Evolutionary conservation across 2,888 invertebrate species (phyloP), one percentile per base, ranked within the genome.

Genomic region (Apantesis nais): DNA sequence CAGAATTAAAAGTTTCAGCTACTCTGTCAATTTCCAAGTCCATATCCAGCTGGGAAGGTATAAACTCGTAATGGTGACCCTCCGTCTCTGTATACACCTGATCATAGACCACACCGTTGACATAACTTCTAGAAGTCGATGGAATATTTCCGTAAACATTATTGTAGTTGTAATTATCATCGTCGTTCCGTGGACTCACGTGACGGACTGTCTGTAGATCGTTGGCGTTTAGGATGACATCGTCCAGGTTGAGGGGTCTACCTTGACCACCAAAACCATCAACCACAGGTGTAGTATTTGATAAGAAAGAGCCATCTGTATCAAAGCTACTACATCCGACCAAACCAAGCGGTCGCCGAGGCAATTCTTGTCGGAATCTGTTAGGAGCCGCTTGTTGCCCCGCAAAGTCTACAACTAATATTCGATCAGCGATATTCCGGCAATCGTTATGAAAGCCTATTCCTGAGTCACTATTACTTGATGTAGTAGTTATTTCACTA

Each of bases 391-490:
- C 89, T 66, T 89, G 93, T 58, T 89, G 92, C 0, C 90, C 92
- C 0, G 96, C 96, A 85, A 97, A 97, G 86, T 98, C 98, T 0
- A 97, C 97, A 0, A 97, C 96, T 48, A 97, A 89, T 82, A 98
- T 98, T 72, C 98, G 95, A 88, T 98, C 98, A 0, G 97, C 97
- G 67, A 98, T 97, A 84, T 97, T 97, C 16, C 97, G 96, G 83
- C 97, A 97, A 83, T 99, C 98, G 83, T 98, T 98, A 77, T 98
- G 97, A 84, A 99, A 99, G 0, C 99, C 99, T 74, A 99, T 98
- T 0, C 99, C 99, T 2, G 99, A 99, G 89, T 99, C 99, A 71
- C 98, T 98, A 89, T 99, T 99, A 82, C 98, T 98, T 0, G 98
- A 98, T 31, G 98, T 97, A 0, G 97, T 97, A 0, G 97, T 97